Evolutionary conservation across 2,797 vertebrate species (phyloP).

Genomic region (Potorous gilbertii): DNA sequence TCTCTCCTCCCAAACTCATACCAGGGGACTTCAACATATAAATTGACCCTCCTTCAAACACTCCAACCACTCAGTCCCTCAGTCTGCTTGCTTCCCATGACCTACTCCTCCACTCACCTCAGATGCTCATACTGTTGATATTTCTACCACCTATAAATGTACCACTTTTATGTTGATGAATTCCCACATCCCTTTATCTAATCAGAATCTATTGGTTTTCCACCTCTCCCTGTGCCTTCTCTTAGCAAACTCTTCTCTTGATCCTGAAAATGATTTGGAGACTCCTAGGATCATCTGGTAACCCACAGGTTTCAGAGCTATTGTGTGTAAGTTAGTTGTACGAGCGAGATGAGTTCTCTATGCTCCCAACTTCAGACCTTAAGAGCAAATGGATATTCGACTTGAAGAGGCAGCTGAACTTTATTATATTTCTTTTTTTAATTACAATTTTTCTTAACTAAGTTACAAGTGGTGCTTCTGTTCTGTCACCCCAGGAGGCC

Average conservation of each 20-base stretch:
- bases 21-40: not conserved
- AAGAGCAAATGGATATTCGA: slow-evolving; percentile 49
- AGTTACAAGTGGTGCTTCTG: slow-evolving; percentile 34
- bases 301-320: not conserved
- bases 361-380: not conserved
- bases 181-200: not conserved
- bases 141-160: not conserved
- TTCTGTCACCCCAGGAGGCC: not conserved
- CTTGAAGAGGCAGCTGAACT: slow-evolving; percentile 54
- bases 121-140: not conserved
- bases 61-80: not conserved
- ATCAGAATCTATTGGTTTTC: not conserved
- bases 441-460: slow-evolving; percentile 45
- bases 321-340: not conserved
- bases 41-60: not conserved
- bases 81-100: not conserved
- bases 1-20: not conserved
- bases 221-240: not conserved
- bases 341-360: not conserved
- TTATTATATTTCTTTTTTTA: slow-evolving; percentile 23
- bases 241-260: not conserved
- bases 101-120: not conserved
- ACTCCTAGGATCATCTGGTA: not conserved
- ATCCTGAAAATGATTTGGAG: not conserved
- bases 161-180: not conserved